A percentile compares a stretch with the other conserved stretches of the same genome.
These are phyloP conservation scores for Collichthys lucidus DNA, from an alignment of 2,113 vertebrate genomes.

Conservation along the genomic window DNA sequence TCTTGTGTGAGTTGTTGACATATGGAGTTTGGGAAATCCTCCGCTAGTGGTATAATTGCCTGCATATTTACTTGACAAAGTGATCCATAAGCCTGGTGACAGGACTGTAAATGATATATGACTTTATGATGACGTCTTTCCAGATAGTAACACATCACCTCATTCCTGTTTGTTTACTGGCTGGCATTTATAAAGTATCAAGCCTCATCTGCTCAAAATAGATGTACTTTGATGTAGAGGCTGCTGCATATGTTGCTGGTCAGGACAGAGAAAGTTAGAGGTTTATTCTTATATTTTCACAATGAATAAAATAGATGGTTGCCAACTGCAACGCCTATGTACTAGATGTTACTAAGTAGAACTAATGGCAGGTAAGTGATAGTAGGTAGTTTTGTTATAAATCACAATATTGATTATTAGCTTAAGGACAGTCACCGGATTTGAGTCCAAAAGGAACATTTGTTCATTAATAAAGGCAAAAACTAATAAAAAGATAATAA, in stretches of 20 bases:
- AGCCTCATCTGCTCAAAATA: slow-evolving; percentile 73
- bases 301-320: slow-evolving; percentile 44
- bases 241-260: slow-evolving; percentile 48
- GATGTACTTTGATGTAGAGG: slow-evolving; percentile 19
- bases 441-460: not conserved
- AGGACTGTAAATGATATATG: slow-evolving; percentile 32
- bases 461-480: not conserved
- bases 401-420: not conserved
- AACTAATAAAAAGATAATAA: not conserved
- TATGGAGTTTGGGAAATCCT: not conserved
- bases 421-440: not conserved
- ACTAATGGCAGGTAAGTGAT: not conserved
- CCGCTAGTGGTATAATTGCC: not conserved
- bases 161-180: slow-evolving; percentile 61
- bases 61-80: not conserved
- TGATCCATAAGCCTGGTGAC: not conserved
- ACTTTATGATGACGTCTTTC: slow-evolving; percentile 9
- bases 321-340: not conserved
- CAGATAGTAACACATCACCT: slow-evolving; percentile 27
- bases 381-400: not conserved
- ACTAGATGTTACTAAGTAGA: not conserved
- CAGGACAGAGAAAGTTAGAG: slow-evolving; percentile 30
- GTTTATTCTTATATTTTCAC: slow-evolving; percentile 37
- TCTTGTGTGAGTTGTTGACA: not conserved
- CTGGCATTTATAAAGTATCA: slow-evolving; percentile 53